A percentile compares a stretch with the other conserved stretches of the same genome.
Evolutionary conservation across 2,888 invertebrate genomes (phyloP).

Genomic region (Oxystoma pomonae): DNA sequence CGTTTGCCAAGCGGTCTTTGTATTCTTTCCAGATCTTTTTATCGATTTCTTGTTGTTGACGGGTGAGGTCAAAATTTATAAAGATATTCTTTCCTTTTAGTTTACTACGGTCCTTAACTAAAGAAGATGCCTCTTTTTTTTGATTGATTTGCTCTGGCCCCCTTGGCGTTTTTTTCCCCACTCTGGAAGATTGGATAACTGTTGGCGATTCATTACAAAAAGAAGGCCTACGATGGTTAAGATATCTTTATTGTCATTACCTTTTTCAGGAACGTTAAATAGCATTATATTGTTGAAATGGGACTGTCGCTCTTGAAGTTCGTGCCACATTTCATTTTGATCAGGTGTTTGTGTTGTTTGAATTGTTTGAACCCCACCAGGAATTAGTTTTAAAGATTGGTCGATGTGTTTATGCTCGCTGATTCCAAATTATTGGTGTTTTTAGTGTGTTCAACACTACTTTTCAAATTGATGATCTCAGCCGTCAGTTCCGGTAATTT

Average conservation of each 20-base stretch:
- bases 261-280: background rate
- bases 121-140: background rate
- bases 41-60: background rate
- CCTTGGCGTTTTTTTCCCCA: background rate
- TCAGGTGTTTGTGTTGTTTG: no score
- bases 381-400: background rate
- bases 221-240: background rate
- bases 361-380: background rate
- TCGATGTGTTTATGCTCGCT: no score
- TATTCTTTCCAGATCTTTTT: background rate
- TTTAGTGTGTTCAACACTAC: no score
- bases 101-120: background rate
- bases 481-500: background rate
- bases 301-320: background rate
- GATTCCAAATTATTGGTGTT: no score
- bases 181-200: background rate
- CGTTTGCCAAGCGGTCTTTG: background rate
- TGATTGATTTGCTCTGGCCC: background rate
- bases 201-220: background rate
- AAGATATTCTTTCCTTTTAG: background rate
- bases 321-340: background rate
- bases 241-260: background rate
- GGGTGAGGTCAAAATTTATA: background rate
- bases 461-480: no score
- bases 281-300: background rate